Base-by-base conservation (phyloP, 2,797 vertebrate genomes). In the Arrhamphus sclerolepis region DNA sequence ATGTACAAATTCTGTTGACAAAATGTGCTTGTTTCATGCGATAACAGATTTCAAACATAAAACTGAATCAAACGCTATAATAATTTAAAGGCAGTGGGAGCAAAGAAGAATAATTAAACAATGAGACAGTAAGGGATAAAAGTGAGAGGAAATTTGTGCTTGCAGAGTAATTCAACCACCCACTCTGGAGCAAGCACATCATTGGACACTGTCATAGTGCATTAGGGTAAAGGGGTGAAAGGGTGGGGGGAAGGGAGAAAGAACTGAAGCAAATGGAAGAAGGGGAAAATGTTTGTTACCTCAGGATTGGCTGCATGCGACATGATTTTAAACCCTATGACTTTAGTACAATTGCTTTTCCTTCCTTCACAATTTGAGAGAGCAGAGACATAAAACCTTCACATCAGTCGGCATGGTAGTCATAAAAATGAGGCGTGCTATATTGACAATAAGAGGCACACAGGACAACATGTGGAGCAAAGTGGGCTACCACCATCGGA, bases 221-320 rank as follows among this genome's bases (percentile, higher is more conserved):
- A 85, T 91, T 78, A 91, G 86, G 48, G 68, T 66, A 83, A 89
- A 75, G 80, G 71, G 70, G 82, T 48, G 20, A 28, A 46, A 54
- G 75, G 41, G 38, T 49, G 61, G 31, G 46, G 56, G 57, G 38
- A 34, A 40, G 40, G 53, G 60, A 28, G 48, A 21, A 39, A 22
- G 8, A 21, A 51, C 9, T n/a, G 10, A 50, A 49, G 19, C 18
- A 26, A 60, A 16, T 41, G 51, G 51, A 55, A 56, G 59, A 46
- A 72, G 4, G 50, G 59, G 18, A 38, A 48, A 13, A 51, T 7
- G n/a, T n/a, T n/a, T n/a, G n/a, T n/a, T n/a, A n/a, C n/a, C n/a
- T n/a, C 66, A 40, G 72, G 72, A 58, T 58, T 61, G 19, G 71
- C 14, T 56, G 72, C 44, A 43, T n/a, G 26, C 67, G 39, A 46